These are phyloP conservation scores for Mamestra brassicae DNA, from an alignment of 2,888 invertebrate genomes.

Conservation along the genomic window DNA sequence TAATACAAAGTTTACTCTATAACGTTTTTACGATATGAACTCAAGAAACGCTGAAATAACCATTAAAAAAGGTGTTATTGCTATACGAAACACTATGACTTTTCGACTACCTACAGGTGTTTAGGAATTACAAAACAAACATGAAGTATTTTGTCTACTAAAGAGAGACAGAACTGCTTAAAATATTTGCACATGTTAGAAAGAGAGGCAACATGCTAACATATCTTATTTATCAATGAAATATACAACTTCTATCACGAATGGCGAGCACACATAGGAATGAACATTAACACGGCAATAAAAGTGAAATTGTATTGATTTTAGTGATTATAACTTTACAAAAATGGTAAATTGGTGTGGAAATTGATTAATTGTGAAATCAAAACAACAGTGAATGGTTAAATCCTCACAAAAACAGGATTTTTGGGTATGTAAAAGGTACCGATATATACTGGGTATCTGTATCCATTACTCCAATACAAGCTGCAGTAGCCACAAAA, in stretches of 20 bases:
- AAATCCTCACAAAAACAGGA: not conserved
- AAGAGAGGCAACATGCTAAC: conserved; percentile 34
- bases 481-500: no score
- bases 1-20: not conserved
- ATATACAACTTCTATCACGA: conserved; percentile 14
- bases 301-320: conserved; percentile 10
- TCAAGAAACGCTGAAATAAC: not conserved
- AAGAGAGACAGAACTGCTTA: conserved; percentile 4
- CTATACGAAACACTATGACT: not conserved
- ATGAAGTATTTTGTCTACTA: not conserved
- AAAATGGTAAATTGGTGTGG: not conserved
- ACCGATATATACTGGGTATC: no score
- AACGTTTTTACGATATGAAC: no score
- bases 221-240: conserved; percentile 52
- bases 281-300: conserved; percentile 13
- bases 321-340: not conserved
- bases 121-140: not conserved
- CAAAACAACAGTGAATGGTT: not conserved
- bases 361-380: not conserved
- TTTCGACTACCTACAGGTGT: not conserved
- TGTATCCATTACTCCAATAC: no score
- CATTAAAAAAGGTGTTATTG: not conserved
- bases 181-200: conserved; percentile 7
- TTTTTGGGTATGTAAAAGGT: not conserved
- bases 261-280: conserved; percentile 1